These are phyloP conservation scores for Pasiphila rectangulata DNA, from an alignment of 2,888 invertebrate species.

Conservation along the genomic window DNA sequence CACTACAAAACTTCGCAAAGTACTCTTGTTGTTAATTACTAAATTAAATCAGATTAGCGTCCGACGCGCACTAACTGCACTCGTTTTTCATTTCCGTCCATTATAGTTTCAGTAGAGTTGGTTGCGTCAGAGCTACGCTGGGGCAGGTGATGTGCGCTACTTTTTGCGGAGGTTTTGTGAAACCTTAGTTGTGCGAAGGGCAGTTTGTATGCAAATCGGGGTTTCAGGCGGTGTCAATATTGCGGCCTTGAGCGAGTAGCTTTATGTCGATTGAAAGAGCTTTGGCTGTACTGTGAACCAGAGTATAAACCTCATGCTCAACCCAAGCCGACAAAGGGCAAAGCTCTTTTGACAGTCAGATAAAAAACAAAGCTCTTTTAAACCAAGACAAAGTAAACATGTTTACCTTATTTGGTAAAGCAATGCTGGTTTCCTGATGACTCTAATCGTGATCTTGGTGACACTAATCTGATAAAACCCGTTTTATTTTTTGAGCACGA, in stretches of 20 bases:
- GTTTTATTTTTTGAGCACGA: too few relatives aligned
- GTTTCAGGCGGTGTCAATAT: conserved; percentile 39
- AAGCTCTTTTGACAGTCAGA: too few relatives aligned
- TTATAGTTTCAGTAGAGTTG: too few relatives aligned
- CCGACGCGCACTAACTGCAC: conserved; percentile 12
- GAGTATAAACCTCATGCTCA: too few relatives aligned
- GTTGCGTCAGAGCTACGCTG: too few relatives aligned
- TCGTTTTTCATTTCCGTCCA: background rate
- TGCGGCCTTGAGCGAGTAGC: conserved; percentile 33
- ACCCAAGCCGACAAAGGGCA: too few relatives aligned
- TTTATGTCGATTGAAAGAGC: background rate
- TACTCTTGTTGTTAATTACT: conserved; percentile 44
- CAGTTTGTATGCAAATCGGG: conserved; percentile 60
- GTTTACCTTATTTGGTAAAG: too few relatives aligned
- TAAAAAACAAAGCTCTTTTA: too few relatives aligned
- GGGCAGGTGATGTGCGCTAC: conserved; percentile 26
- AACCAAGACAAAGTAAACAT: too few relatives aligned
- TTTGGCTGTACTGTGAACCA: background rate
- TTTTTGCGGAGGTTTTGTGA: conserved; percentile 26
- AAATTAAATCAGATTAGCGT: conserved; percentile 34
- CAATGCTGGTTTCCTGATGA: too few relatives aligned
- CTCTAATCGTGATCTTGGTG: too few relatives aligned
- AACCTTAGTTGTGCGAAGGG: conserved; percentile 30
- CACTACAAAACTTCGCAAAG: conserved; percentile 36
- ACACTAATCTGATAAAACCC: too few relatives aligned